Conservation (phyloP, 1,140 invertebrate species). For the Drosophila yakuba region DNA sequence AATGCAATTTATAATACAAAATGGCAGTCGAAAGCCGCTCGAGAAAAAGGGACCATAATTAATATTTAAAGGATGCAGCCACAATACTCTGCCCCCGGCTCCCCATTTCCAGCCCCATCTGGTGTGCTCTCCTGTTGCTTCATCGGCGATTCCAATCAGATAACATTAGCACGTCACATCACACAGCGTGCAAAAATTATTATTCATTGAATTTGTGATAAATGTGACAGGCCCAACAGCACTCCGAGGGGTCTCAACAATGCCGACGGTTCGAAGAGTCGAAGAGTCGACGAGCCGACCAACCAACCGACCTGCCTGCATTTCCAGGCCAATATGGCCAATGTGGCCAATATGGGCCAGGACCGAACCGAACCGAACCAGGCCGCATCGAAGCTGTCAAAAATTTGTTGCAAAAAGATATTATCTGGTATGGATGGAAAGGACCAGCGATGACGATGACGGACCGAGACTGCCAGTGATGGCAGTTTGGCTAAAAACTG, state of each 20-base stretch:
- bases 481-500: not conserved
- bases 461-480: slow-evolving; percentile 22
- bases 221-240: slow-evolving; percentile 82
- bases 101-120: slow-evolving; percentile 15
- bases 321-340: slow-evolving; percentile 15
- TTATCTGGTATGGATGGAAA: slow-evolving; percentile 60
- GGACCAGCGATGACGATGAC: slow-evolving; percentile 28
- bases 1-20: slow-evolving; percentile 81
- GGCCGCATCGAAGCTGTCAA: slow-evolving; percentile 77
- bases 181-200: slow-evolving; percentile 84
- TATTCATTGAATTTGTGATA: slow-evolving; percentile 84
- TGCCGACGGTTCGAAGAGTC: slow-evolving; percentile 12
- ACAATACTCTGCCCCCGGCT: slow-evolving; percentile 15
- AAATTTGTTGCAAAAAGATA: slow-evolving; percentile 83
- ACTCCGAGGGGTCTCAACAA: slow-evolving; percentile 53
- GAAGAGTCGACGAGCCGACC: slow-evolving; percentile 2
- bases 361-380: slow-evolving; percentile 5
- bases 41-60: slow-evolving; percentile 67
- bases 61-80: slow-evolving; percentile 70
- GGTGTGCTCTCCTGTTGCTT: slow-evolving; percentile 50
- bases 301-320: slow-evolving; percentile 10
- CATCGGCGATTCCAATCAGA: slow-evolving; percentile 82
- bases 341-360: slow-evolving; percentile 4
- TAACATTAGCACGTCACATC: slow-evolving; percentile 83
- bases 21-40: slow-evolving; percentile 70